These are phyloP conservation scores for Acinonyx jubatus DNA, from an alignment of 2,113 vertebrate species.

Conservation along the genomic window DNA sequence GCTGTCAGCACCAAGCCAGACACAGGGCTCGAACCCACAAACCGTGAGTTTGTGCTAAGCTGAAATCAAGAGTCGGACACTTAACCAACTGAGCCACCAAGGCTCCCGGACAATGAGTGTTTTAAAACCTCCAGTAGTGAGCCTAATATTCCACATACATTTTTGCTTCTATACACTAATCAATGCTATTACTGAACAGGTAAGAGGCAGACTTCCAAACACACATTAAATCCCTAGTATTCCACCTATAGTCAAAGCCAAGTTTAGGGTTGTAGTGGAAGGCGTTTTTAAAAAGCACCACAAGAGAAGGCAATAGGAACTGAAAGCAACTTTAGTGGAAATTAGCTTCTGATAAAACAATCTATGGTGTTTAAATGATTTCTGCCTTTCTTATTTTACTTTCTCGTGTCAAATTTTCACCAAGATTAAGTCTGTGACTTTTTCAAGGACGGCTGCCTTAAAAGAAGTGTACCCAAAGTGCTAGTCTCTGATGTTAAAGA, in stretches of 20 bases:
- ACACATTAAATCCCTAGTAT: background rate
- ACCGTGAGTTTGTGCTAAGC: too few species aligned
- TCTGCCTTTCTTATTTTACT: background rate
- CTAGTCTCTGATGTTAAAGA: background rate
- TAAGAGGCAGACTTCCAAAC: background rate
- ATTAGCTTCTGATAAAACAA: background rate
- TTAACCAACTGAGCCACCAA: too few species aligned
- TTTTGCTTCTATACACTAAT: background rate
- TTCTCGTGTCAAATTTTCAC: background rate
- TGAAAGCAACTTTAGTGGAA: background rate
- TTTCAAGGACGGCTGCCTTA: background rate
- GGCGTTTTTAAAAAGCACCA: background rate
- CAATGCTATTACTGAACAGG: background rate
- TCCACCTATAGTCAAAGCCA: background rate
- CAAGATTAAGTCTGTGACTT: background rate
- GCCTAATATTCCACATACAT: background rate
- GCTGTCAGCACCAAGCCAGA: too few species aligned
- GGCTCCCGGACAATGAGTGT: background rate
- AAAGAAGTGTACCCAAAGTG: background rate
- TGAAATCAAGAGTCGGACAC: too few species aligned
- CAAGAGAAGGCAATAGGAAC: background rate
- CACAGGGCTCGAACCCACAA: too few species aligned
- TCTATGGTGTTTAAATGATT: background rate
- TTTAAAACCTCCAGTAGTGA: background rate
- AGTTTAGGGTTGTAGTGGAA: background rate